Evolutionary conservation across 1,140 invertebrate genomes (phyloP), one percentile per base, ranked within the genome.

Genomic region (Drosophila kanapiae): DNA sequence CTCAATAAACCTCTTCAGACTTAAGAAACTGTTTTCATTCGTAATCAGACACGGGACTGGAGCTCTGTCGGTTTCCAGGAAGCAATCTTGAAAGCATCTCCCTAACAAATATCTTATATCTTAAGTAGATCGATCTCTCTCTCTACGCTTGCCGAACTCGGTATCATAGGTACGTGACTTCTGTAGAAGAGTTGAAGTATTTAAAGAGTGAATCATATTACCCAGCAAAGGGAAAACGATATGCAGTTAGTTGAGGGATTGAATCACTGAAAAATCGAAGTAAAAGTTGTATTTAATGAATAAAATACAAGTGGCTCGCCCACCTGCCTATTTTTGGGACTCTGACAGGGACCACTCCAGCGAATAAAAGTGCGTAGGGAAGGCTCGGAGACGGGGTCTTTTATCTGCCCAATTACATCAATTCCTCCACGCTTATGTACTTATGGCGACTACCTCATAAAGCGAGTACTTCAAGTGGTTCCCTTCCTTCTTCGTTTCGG

Each of bases 321-420:
- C 62, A 64, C 62, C 54, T 60, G 56, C 14, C 38, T 43, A 64
- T 58, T 43, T 42, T 4, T 33, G 23, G 27, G 38, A n/a, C 57
- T 14, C 57, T 33, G 40, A 33, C 40, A 45, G 23, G 23, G 23
- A 45, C n/a, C 57, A 59, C 40, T 43, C 40, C n/a, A 31, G 6
- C 27, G 11, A 14, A 45, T 45, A 45, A 31, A 59, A 45, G 40
- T 45, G 57, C 57, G 27, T 54, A 42, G 42, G 31, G 61, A 23
- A 3, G 23, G 23, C 23, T 23, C 23, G 23, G 23, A 3, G 23
- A 2, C 33, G 14, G 37, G 65, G 18, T 35, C 47, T 69, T 53
- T 29, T 72, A 75, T 72, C 68, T 72, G 37, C 18, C 53, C 54
- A 69, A 72, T 72, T 74, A 74, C 67, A 74, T 74, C 67, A 27